Base-by-base conservation (phyloP, 35 echinoderm and acorn worm genomes). In the Ophiothrix spiculata region DNA sequence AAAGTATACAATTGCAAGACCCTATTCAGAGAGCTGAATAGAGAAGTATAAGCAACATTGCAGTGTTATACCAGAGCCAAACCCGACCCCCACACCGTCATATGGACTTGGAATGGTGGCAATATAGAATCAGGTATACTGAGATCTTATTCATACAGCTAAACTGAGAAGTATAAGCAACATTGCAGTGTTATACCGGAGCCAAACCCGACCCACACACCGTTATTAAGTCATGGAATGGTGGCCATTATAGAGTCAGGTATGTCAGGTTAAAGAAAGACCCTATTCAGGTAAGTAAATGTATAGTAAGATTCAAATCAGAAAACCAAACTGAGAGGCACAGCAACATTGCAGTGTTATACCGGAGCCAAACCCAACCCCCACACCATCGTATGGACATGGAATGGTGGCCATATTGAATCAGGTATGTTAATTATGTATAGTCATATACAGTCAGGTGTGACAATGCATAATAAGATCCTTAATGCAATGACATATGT, bases 301-400 rank as follows among this genome's bases (percentile, higher is more conserved):
- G n/a, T n/a, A n/a, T n/a, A n/a, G n/a, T n/a, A n/a, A n/a, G 74
- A 56, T 16, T n/a, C 73, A 4, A 31, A 74, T 21, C 85, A 91
- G 56, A 77, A 36, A 34, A 82, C 83, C 14, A 79, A 86, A 37
- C 14, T 75, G 31, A 85, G 85, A 25, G 35, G 78, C 33, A 91
- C 80, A 40, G 86, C 74, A 14, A 80, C 39, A 6, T 79, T 95
- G 37, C 40, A 81, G 75, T 95, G 93, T 42, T 56, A 69, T 13
- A 91, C 93, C 0, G 86, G 85, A 25, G 89, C 85, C 15, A 95
- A 95, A 84, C 93, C 93, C 1, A 86, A 95, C 31, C 93, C 93
- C 0, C 76, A 88, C 39, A 39, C 41, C 12, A 85, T 91, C 0
- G 81, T 86, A 31, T 95, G 93, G 93, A 84, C 74, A 34, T 91